Conservation (phyloP, 2,888 invertebrate genomes). For the Gymnoscelis rufifasciata region DNA sequence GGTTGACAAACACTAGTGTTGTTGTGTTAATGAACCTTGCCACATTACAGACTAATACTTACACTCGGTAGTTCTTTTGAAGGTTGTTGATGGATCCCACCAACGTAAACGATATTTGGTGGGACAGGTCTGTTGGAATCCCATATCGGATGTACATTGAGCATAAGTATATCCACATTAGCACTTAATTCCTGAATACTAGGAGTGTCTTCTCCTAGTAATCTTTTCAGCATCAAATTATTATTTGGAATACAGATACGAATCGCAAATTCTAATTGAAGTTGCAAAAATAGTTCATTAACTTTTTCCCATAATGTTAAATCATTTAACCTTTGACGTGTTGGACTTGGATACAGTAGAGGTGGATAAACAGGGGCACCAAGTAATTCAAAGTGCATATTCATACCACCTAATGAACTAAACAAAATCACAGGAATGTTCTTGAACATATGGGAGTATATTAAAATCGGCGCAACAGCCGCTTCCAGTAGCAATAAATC, state of each 20-base stretch:
- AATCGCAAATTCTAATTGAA: constrained; percentile 7
- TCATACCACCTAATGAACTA: constrained; percentile 23
- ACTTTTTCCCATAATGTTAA: constrained; percentile 22
- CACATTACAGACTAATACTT: too few species aligned
- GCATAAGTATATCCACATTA: constrained; percentile 49
- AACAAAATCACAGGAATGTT: constrained; percentile 25
- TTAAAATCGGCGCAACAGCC: constrained; percentile 20
- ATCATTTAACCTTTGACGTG: constrained; percentile 11
- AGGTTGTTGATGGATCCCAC: constrained; percentile 52
- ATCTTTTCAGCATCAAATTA: constrained; percentile 24
- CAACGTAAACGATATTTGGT: constrained; percentile 52
- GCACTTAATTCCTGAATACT: constrained; percentile 29
- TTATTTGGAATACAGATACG: constrained; percentile 7
- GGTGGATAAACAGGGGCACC: constrained; percentile 14
- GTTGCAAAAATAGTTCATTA: constrained; percentile 16
- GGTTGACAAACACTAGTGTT: too few species aligned
- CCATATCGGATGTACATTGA: constrained; percentile 55
- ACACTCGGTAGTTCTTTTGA: constrained; percentile 54
- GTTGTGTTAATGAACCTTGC: too few species aligned
- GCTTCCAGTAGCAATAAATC: constrained; percentile 32
- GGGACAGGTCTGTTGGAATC: constrained; percentile 50
- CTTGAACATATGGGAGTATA: constrained; percentile 28
- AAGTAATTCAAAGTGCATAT: constrained; percentile 6
- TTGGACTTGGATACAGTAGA: constrained; percentile 10
- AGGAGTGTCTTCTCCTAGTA: constrained; percentile 33